These are phyloP conservation scores for Agriotes lineatus DNA, from an alignment of 2,888 invertebrate genomes.

Conservation along the genomic window DNA sequence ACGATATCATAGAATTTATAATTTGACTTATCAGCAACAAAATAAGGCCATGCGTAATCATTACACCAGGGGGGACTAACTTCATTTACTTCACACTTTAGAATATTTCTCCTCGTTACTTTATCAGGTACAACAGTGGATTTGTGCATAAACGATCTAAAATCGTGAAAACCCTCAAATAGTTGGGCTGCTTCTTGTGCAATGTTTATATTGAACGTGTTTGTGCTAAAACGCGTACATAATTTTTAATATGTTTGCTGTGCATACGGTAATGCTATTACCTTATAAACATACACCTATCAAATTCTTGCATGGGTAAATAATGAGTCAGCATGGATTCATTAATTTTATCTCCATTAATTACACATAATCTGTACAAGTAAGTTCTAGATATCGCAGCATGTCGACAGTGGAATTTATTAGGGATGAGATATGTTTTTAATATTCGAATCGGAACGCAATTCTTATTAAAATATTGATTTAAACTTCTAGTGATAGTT, in stretches of 20 bases:
- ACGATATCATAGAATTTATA: conserved; percentile 75
- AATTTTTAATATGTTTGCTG: no score
- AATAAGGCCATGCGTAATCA: conserved; percentile 63
- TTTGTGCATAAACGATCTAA: conserved; percentile 77
- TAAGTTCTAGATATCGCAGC: conserved; percentile 79
- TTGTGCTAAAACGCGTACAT: conserved; percentile 68
- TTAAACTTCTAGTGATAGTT: conserved; percentile 69
- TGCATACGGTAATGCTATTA: no score
- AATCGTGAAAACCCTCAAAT: conserved; percentile 81
- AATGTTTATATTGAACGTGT: conserved; percentile 74
- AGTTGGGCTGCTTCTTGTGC: conserved; percentile 72
- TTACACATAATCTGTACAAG: conserved; percentile 74
- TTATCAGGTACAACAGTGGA: conserved; percentile 52
- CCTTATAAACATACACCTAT: conserved; percentile 73
- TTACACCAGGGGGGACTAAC: conserved; percentile 69
- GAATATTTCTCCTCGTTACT: conserved; percentile 57
- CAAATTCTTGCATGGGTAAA: conserved; percentile 77
- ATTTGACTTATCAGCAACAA: conserved; percentile 65
- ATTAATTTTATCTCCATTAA: conserved; percentile 46
- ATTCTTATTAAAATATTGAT: conserved; percentile 73
- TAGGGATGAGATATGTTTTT: conserved; percentile 72
- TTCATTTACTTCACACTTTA: conserved; percentile 67
- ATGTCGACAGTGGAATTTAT: conserved; percentile 77
- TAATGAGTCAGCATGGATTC: conserved; percentile 46
- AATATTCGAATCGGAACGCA: conserved; percentile 70